Conservation (phyloP, 2,113 vertebrate genomes). For the Fregetta grallaria region DNA sequence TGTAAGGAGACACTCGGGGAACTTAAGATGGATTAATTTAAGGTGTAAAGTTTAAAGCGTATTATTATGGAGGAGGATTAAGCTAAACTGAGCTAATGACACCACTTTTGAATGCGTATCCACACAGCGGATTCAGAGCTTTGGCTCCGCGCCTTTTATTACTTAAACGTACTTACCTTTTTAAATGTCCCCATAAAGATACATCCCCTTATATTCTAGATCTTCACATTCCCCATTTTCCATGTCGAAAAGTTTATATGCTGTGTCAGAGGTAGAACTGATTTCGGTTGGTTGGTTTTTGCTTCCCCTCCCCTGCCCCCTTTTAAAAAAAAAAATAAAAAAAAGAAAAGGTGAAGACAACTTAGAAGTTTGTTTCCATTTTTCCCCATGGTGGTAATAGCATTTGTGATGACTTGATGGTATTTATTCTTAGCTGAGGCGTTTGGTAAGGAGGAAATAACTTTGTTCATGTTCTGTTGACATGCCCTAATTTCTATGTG, state of each 20-base stretch:
- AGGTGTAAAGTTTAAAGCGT: constrained; percentile 49
- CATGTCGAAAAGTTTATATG: neutral
- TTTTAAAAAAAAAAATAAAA: no score
- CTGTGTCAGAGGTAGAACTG: neutral
- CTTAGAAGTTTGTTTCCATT: neutral
- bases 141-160: neutral
- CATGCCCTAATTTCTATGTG: neutral
- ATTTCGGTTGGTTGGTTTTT: neutral
- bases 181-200: neutral
- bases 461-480: neutral
- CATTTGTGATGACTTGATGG: neutral
- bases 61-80: constrained; percentile 57
- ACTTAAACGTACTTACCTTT: neutral
- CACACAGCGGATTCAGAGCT: neutral
- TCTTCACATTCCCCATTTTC: neutral
- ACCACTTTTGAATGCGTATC: neutral
- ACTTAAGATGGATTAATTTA: constrained; percentile 45
- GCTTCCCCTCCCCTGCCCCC: no score
- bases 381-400: neutral
- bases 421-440: neutral
- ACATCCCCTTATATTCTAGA: neutral
- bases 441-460: neutral
- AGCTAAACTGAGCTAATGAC: constrained; percentile 49
- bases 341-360: neutral
- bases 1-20: neutral